Conservation (phyloP, 2,113 vertebrate genomes). For the Ornithorhynchus anatinus region DNA sequence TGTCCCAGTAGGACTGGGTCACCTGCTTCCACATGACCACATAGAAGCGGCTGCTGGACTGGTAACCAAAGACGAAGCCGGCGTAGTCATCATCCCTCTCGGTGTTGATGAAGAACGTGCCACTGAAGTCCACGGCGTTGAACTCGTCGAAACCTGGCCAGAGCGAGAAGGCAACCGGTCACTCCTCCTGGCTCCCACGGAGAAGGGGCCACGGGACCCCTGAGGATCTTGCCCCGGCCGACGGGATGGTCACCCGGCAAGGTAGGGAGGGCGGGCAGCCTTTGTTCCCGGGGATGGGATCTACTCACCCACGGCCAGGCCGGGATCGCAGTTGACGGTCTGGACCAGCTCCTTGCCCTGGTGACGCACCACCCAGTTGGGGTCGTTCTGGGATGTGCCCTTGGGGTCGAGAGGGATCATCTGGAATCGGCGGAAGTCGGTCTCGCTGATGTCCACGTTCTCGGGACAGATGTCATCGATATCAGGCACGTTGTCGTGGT, state of each 20-base stretch:
- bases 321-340: constrained; percentile 98
- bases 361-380: constrained; percentile 98
- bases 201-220: too few relatives aligned
- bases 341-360: constrained; percentile 98
- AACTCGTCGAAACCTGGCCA: constrained; percentile 92
- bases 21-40: constrained; percentile 99
- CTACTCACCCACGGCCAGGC: constrained; percentile 92
- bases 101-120: constrained; percentile 98
- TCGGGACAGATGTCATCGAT: constrained; percentile 96
- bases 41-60: constrained; percentile 97
- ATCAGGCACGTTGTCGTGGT: constrained; percentile 89
- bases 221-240: too few relatives aligned
- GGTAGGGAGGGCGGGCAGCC: too few relatives aligned
- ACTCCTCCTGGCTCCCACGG: neutral
- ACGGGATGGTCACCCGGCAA: too few relatives aligned
- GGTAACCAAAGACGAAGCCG: constrained; percentile 97
- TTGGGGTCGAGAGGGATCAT: constrained; percentile 98
- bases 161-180: neutral
- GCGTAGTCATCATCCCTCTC: constrained; percentile 97
- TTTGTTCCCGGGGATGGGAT: neutral
- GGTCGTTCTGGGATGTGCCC: constrained; percentile 96
- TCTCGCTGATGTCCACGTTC: constrained; percentile 94
- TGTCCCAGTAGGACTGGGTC: constrained; percentile 96
- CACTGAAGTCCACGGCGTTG: constrained; percentile 96
- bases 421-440: constrained; percentile 97